Conservation (phyloP, 1,140 invertebrate genomes). For the Atta texana region DNA sequence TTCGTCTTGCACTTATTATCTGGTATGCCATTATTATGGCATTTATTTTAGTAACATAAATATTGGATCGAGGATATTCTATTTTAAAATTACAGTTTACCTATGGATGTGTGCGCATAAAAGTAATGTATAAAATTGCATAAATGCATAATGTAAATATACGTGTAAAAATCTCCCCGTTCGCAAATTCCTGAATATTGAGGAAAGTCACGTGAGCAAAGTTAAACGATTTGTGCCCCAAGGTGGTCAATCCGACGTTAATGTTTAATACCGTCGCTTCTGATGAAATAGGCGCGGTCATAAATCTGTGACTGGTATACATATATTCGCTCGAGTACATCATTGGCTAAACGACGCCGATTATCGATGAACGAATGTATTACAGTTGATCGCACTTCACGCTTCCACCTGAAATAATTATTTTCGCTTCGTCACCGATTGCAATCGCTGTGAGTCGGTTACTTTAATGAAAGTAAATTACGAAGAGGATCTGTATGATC, state of each 20-base stretch:
- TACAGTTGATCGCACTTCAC: slow-evolving; percentile 52
- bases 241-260: neutral
- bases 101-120: neutral
- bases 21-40: neutral
- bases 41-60: slow-evolving; percentile 38
- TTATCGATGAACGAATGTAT: slow-evolving; percentile 57
- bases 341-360: slow-evolving; percentile 8
- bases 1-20: slow-evolving; percentile 17
- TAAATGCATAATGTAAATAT: slow-evolving; percentile 24
- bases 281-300: neutral
- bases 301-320: neutral
- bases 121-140: slow-evolving; percentile 22
- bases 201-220: neutral
- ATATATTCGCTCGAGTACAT: neutral
- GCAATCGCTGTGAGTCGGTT: slow-evolving; percentile 19
- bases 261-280: neutral
- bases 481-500: slow-evolving; percentile 3
- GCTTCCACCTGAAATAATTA: slow-evolving; percentile 43
- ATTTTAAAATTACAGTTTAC: neutral
- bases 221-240: neutral
- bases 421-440: slow-evolving; percentile 42
- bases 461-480: slow-evolving; percentile 50
- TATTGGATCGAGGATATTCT: slow-evolving; percentile 7
- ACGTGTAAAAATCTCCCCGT: neutral
- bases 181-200: neutral